Conservation (phyloP, 2,113 vertebrate genomes). For the Calcarius ornatus region DNA sequence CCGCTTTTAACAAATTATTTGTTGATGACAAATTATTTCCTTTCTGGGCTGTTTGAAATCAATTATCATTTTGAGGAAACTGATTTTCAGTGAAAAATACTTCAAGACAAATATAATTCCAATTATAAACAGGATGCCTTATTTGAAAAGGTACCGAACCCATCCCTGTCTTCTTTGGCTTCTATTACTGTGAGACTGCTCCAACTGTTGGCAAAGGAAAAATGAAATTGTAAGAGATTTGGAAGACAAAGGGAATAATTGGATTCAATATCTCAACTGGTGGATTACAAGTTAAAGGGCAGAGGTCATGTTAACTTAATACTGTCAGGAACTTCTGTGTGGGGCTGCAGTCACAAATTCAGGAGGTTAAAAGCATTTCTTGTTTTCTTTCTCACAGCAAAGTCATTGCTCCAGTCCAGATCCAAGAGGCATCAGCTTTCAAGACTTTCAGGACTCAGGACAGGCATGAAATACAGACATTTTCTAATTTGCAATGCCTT, state of each 20-base stretch:
- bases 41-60: conserved; percentile 27
- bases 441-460: not conserved
- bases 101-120: not conserved
- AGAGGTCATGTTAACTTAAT: not conserved
- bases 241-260: not conserved
- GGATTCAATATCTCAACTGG: not conserved
- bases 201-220: not conserved
- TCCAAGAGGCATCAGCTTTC: not conserved
- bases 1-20: not conserved
- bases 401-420: not conserved
- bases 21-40: not conserved
- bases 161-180: not conserved
- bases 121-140: not conserved
- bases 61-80: not conserved
- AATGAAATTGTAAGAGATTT: not conserved
- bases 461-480: conserved; percentile 51
- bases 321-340: not conserved
- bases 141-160: not conserved
- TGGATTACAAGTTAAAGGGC: not conserved
- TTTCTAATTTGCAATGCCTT: conserved; percentile 24
- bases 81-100: not conserved
- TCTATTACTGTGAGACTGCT: not conserved
- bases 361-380: not conserved
- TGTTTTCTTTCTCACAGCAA: not conserved
- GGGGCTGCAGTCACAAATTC: not conserved